phyloP scores from a whole-genome alignment of 2,888 invertebrate genomes.

The Scrobipalpa atriplicella region DNA sequence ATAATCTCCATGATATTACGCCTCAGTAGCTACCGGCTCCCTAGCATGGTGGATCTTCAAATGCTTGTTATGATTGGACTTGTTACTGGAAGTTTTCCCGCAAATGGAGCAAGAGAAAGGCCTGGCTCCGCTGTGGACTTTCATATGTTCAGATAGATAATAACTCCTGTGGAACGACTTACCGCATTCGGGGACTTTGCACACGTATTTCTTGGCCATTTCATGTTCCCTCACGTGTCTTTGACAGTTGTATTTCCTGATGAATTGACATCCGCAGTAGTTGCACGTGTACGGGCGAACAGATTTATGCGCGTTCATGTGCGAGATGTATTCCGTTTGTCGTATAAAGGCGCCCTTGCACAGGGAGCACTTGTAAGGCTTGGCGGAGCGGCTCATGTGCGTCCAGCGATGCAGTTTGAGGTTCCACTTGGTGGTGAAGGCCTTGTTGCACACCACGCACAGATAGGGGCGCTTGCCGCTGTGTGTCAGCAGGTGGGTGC shows the following conservation, averaged over 20 bases:
- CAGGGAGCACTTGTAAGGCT: slow-evolving; percentile 92
- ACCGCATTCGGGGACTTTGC: slow-evolving; percentile 88
- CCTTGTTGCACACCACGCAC: slow-evolving; percentile 92
- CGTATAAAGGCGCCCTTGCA: slow-evolving; percentile 94
- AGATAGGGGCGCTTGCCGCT: slow-evolving; percentile 89
- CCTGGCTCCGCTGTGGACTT: slow-evolving; percentile 91
- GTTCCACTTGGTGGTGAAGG: slow-evolving; percentile 95
- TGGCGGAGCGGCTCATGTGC: slow-evolving; percentile 91
- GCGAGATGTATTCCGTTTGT: slow-evolving; percentile 90
- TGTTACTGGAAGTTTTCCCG: slow-evolving; percentile 94
- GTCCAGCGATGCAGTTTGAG: slow-evolving; percentile 95
- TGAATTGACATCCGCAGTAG: slow-evolving; percentile 94
- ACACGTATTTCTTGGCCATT: slow-evolving; percentile 89
- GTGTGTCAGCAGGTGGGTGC: slow-evolving; percentile 91
- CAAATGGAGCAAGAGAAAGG: slow-evolving; percentile 94
- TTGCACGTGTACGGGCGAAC: slow-evolving; percentile 94
- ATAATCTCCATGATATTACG: slow-evolving; percentile 62
- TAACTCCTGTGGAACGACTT: slow-evolving; percentile 94
- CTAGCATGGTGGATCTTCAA: slow-evolving; percentile 94
- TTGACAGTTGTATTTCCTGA: slow-evolving; percentile 93
- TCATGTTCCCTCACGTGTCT: slow-evolving; percentile 93
- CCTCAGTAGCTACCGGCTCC: slow-evolving; percentile 93
- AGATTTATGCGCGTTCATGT: slow-evolving; percentile 93
- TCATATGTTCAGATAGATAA: slow-evolving; percentile 93
- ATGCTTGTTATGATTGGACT: slow-evolving; percentile 96